phyloP scores from a whole-genome alignment of 2,113 vertebrate genomes.

The Ammodramus savannarum region DNA sequence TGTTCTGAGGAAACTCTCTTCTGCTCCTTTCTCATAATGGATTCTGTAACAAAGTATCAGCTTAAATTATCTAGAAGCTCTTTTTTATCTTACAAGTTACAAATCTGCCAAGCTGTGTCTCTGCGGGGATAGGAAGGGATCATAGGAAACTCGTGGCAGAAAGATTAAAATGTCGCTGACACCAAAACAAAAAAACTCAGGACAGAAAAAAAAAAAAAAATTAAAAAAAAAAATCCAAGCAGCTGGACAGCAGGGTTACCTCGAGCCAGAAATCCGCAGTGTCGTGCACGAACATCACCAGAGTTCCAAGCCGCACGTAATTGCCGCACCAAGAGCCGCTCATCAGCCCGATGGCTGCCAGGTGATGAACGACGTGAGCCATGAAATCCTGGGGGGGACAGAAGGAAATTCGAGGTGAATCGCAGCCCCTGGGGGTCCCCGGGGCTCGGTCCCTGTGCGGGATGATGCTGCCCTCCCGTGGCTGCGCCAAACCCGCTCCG shows the following conservation, averaged over 20 bases:
- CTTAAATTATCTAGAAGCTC: background rate
- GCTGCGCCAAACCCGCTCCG: background rate
- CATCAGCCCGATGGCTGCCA: slow-evolving; percentile 86
- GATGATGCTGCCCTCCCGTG: slow-evolving; percentile 36
- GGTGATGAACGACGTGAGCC: slow-evolving; percentile 90
- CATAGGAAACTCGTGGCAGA: background rate
- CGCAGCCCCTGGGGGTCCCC: no score
- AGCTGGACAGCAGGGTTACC: slow-evolving; percentile 65
- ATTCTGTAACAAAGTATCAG: background rate
- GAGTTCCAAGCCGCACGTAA: slow-evolving; percentile 87
- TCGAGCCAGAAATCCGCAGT: slow-evolving; percentile 90
- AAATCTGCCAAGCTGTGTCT: background rate
- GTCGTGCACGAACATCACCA: slow-evolving; percentile 90
- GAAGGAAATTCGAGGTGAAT: background rate
- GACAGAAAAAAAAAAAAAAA: no score
- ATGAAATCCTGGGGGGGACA: slow-evolving; percentile 81
- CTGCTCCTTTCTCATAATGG: background rate
- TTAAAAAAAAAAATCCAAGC: background rate
- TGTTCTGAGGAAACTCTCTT: background rate
- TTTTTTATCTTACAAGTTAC: background rate
- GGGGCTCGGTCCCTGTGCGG: background rate
- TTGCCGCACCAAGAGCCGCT: slow-evolving; percentile 91
- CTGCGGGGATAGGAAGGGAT: background rate
- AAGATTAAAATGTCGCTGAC: background rate
- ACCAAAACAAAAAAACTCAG: background rate